Base-by-base conservation (phyloP, 2,113 vertebrate genomes). In the Campylomormyrus numenius region DNA sequence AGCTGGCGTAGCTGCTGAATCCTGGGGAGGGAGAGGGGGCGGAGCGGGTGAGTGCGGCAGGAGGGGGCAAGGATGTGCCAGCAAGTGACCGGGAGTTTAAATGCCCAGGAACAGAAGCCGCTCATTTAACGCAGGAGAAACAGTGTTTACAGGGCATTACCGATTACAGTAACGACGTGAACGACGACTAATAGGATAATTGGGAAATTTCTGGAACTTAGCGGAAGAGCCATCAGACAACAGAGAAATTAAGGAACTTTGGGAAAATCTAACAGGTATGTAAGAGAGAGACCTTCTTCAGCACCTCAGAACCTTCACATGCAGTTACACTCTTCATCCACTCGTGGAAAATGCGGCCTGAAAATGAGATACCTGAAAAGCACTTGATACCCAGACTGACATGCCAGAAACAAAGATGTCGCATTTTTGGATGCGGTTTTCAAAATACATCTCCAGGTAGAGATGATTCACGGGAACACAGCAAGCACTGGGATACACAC, bases 1-100 rank as follows among this genome's bases (percentile, higher is more conserved):
- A 99, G 95, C 92, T 97, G 96, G 92, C 97, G 97, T 83, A 99
- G 93, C 91, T 99, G 98, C 94, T 97, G 95, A 94, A 99, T 99
- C 95, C 98, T 99, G 90, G 66, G 92, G 15, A 31, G 62, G 27
- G 88, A 92, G 49, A 91, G 90, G 52, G 91, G 88, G 90, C 45
- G 48, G 90, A 13, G 88, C 85, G 89, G 90, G 31, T 74, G 52
- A 56, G 24, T 46, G 19, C 88, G 7, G 24, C 7, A 24, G 58
- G 24, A 27, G 24, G 2, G 24, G 58, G 58, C 24, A 10, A 24
- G 8, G 9, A 88, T 56, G 49, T 50, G 46, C 74, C n/a, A 88
- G 45, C n/a, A 35, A 45, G 31, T 15, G 9, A 83, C 13, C 35
- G 39, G 27, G 15, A 45, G 5, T 8, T 45, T 45, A 45, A 83